Evolutionary conservation across 2,888 invertebrate genomes (phyloP).

Genomic region (Pherbina coryleti): DNA sequence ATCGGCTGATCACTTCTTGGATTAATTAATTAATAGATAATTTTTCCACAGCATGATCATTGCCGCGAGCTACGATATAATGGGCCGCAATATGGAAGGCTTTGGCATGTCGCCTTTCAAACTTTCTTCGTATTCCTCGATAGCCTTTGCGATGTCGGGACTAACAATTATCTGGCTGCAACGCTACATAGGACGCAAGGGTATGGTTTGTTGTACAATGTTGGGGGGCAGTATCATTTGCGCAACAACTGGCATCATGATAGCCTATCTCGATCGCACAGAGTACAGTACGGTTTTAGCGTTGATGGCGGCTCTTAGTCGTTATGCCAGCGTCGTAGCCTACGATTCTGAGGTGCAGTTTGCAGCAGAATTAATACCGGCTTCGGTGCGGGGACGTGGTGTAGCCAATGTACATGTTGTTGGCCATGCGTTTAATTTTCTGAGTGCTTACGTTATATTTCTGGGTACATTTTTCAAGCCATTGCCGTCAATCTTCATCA

Average conservation of each 20-base stretch:
- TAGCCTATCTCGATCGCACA: conserved; percentile 60
- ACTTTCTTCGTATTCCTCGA: conserved; percentile 71
- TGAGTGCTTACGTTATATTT: conserved; percentile 72
- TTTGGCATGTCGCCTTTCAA: conserved; percentile 71
- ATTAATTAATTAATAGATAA: not conserved
- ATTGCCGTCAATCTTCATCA: conserved; percentile 72
- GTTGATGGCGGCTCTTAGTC: conserved; percentile 70
- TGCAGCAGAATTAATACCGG: conserved; percentile 75
- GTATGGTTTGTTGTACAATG: conserved; percentile 71
- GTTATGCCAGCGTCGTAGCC: conserved; percentile 73
- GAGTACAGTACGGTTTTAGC: conserved; percentile 67
- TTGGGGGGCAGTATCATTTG: conserved; percentile 71
- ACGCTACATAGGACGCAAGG: conserved; percentile 69
- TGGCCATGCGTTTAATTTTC: conserved; percentile 73
- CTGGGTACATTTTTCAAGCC: conserved; percentile 68
- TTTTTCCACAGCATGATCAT: conserved; percentile 68
- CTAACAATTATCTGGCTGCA: conserved; percentile 59
- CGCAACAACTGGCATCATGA: conserved; percentile 68
- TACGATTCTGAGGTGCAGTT: conserved; percentile 76
- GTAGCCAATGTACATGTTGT: conserved; percentile 73
- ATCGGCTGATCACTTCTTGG: not conserved
- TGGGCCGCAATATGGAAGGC: conserved; percentile 72
- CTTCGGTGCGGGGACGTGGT: conserved; percentile 74
- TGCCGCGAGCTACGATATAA: conserved; percentile 73
- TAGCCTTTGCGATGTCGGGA: conserved; percentile 72